Evolutionary conservation across 1,140 invertebrate species (phyloP), one percentile per base, ranked within the genome.

Genomic region (Phortica variegata): DNA sequence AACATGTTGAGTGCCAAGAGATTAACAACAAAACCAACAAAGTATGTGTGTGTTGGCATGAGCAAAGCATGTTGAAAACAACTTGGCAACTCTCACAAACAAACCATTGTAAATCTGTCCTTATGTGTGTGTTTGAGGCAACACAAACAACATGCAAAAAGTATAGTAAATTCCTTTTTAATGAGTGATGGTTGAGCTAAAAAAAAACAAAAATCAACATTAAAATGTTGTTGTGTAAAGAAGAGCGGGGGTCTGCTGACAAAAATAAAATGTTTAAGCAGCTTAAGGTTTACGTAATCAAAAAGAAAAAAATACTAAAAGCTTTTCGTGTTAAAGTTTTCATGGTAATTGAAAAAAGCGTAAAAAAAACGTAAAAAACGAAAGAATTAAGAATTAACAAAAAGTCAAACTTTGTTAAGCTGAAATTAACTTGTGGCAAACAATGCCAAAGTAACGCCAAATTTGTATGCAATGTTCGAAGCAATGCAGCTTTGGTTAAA

Each of bases 1-100:
- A 71, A 71, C 68, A 71, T 71, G 68, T 68, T 71, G 68, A 71
- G 68, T 71, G 68, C 68, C 58, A 72, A 56, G 53, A 65, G 68
- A 71, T 71, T 71, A 71, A 69, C 65, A 58, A 60, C 49, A 51
- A 56, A 13, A 48, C 20, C 23, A 63, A 60, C 55, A 44, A 48
- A 55, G 47, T 40, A 38, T 34, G 39, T 8, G 12, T 18, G 31
- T 13, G 26, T 10, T 34, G 36, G 38, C 43, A 9, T 31, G 18
- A 3, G 23, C 17, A 23, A 19, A 16, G 29, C 37, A 12, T 43
- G n/a, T 20, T 21, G n/a, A n/a, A 15, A 21, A 12, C 43, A 19
- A 9, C 34, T 18, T 43, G 15, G 12, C 12, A 33, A 19, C 18
- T 20, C 33, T 21, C 16, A 37, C 32, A 18, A 19, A 37, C 36